phyloP scores from a whole-genome alignment of 37 sponge, comb jelly and placozoan species.

The Crambe crambe region DNA sequence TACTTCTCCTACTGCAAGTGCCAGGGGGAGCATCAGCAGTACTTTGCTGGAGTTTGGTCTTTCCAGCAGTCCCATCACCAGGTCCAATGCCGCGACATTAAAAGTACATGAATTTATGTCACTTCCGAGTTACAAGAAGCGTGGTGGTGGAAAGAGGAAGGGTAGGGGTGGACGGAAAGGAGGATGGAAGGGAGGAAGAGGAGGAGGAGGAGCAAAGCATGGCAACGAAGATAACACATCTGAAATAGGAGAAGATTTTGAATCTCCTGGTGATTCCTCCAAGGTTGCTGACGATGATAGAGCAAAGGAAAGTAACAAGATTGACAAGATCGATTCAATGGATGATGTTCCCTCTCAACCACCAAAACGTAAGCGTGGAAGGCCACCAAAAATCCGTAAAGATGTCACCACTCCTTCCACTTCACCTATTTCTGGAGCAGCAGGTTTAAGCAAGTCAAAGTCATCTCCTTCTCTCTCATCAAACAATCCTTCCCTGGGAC shows the following conservation, averaged over 20 bases:
- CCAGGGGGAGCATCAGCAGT: neutral
- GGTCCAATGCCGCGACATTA: constrained; percentile 45
- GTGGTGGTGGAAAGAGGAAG: constrained; percentile 4
- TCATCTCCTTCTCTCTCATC: neutral
- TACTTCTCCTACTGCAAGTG: neutral
- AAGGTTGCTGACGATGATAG: neutral
- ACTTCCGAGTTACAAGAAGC: constrained; percentile 9
- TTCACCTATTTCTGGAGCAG: neutral
- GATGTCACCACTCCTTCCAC: neutral
- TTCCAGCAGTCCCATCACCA: constrained; percentile 41
- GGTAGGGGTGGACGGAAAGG: constrained; percentile 1
- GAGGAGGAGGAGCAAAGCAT: neutral
- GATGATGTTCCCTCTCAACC: neutral
- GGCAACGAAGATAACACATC: neutral
- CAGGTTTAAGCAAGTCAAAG: neutral
- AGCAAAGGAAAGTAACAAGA: neutral
- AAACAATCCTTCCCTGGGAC: neutral
- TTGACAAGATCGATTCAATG: neutral
- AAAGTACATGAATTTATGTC: constrained; percentile 45
- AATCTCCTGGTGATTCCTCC: neutral
- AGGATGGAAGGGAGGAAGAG: constrained; percentile 10
- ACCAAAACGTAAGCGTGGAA: constrained; percentile 11
- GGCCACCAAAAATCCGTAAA: neutral
- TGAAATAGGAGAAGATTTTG: constrained; percentile 7
- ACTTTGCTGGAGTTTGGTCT: neutral